A percentile compares a stretch with the other conserved stretches of the same genome.
Evolutionary conservation across 2,888 invertebrate species (phyloP).

Genomic region (Sarcophaga variegata): DNA sequence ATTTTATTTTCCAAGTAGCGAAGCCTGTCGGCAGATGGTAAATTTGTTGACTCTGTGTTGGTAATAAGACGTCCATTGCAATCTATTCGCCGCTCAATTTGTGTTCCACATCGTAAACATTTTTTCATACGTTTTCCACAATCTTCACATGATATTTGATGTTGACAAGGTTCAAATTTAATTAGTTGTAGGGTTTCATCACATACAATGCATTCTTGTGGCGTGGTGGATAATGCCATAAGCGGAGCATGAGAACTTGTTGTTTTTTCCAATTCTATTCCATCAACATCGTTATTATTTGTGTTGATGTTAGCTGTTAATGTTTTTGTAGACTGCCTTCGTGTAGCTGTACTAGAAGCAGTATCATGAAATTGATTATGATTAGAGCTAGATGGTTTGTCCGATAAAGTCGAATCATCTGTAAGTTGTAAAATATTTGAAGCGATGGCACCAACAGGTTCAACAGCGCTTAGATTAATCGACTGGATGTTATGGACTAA

Average conservation of each 20-base stretch:
- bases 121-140: slow-evolving; percentile 90
- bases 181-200: slow-evolving; percentile 86
- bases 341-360: slow-evolving; percentile 38
- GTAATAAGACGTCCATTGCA: slow-evolving; percentile 83
- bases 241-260: neutral
- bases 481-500: slow-evolving; percentile 71
- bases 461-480: slow-evolving; percentile 69
- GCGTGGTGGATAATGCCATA: slow-evolving; percentile 47
- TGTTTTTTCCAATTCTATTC: slow-evolving; percentile 22
- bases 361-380: slow-evolving; percentile 35
- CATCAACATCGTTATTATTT: slow-evolving; percentile 41
- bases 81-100: slow-evolving; percentile 84
- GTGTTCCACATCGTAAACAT: slow-evolving; percentile 86
- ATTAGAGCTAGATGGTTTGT: slow-evolving; percentile 49
- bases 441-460: slow-evolving; percentile 61
- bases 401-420: slow-evolving; percentile 10
- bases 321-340: slow-evolving; percentile 28
- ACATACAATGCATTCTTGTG: slow-evolving; percentile 87
- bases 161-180: slow-evolving; percentile 88
- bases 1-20: slow-evolving; percentile 88
- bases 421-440: slow-evolving; percentile 25
- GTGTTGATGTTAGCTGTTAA: slow-evolving; percentile 4
- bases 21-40: slow-evolving; percentile 86
- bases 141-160: slow-evolving; percentile 88
- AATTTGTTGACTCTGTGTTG: slow-evolving; percentile 82